These are phyloP conservation scores for Silvanus unidentatus DNA, from an alignment of 2,888 invertebrate genomes.

Conservation along the genomic window DNA sequence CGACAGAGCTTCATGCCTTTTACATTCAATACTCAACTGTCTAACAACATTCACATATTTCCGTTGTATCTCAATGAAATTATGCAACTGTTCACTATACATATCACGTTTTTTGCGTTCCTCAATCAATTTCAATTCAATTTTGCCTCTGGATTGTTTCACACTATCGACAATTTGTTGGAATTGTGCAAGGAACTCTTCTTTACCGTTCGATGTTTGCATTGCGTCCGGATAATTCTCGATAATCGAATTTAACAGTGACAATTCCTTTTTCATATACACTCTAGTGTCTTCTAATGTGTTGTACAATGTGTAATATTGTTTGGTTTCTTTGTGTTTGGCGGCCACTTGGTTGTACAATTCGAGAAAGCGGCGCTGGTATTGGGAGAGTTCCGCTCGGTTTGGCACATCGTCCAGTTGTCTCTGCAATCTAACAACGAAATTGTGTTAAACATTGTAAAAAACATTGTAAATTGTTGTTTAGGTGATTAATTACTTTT, in stretches of 20 bases:
- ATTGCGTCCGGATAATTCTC: slow-evolving; percentile 86
- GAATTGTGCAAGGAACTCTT: slow-evolving; percentile 87
- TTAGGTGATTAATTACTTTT: no score
- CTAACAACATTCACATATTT: slow-evolving; percentile 71
- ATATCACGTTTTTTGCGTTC: slow-evolving; percentile 61
- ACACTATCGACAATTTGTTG: slow-evolving; percentile 85
- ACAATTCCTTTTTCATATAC: slow-evolving; percentile 87
- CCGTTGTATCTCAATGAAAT: slow-evolving; percentile 64
- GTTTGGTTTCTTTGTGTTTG: slow-evolving; percentile 95
- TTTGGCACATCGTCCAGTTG: slow-evolving; percentile 91
- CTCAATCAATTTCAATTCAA: slow-evolving; percentile 56
- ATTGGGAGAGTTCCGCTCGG: slow-evolving; percentile 88
- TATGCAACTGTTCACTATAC: slow-evolving; percentile 55
- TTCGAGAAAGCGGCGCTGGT: slow-evolving; percentile 92
- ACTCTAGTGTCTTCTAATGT: slow-evolving; percentile 90
- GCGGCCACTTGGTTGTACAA: slow-evolving; percentile 93
- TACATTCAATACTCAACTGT: slow-evolving; percentile 69
- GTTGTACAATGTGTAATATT: slow-evolving; percentile 94
- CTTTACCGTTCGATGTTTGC: slow-evolving; percentile 70
- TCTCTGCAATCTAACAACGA: slow-evolving; percentile 56
- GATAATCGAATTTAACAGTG: slow-evolving; percentile 79
- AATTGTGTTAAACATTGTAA: neutral
- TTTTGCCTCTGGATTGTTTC: slow-evolving; percentile 75
- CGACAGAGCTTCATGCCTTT: slow-evolving; percentile 54
- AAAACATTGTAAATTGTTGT: no score